Evolutionary conservation across 2,797 vertebrate species (phyloP).

Genomic region (Hafferia zeledoni): DNA sequence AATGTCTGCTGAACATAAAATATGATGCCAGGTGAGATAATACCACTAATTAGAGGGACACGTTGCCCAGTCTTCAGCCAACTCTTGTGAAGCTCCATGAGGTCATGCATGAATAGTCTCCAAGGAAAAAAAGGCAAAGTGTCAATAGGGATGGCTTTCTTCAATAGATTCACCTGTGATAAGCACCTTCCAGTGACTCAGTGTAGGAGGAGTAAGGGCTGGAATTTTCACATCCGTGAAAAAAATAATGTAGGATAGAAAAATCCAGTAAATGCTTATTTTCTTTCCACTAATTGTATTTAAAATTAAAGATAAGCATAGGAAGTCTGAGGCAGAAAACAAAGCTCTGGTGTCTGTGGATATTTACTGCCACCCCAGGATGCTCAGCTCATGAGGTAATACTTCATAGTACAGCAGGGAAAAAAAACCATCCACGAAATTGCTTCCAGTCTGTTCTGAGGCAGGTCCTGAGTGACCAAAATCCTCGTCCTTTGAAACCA

Average conservation of each 20-base stretch:
- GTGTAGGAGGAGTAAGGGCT: background rate
- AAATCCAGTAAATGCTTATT: background rate
- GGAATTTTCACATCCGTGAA: background rate
- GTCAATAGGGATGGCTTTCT: background rate
- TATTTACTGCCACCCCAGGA: background rate
- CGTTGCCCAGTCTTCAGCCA: background rate
- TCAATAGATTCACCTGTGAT: slow-evolving; percentile 15
- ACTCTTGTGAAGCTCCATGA: background rate
- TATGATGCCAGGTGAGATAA: background rate
- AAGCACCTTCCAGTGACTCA: slow-evolving; percentile 36
- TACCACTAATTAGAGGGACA: background rate
- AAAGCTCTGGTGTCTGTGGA: background rate
- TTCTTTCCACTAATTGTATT: background rate
- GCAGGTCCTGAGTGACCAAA: background rate
- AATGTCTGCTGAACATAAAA: background rate
- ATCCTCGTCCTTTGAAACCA: background rate
- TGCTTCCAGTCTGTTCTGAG: background rate
- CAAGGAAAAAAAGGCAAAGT: background rate
- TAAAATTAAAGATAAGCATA: background rate
- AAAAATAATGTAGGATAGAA: background rate
- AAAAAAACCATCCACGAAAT: background rate
- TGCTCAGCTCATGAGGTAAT: background rate
- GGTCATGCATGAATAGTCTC: background rate
- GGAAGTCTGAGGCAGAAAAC: background rate
- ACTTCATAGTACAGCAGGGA: accelerated